These are phyloP conservation scores for Ptychoptera albimana DNA, from an alignment of 2,888 invertebrate genomes.

Conservation along the genomic window DNA sequence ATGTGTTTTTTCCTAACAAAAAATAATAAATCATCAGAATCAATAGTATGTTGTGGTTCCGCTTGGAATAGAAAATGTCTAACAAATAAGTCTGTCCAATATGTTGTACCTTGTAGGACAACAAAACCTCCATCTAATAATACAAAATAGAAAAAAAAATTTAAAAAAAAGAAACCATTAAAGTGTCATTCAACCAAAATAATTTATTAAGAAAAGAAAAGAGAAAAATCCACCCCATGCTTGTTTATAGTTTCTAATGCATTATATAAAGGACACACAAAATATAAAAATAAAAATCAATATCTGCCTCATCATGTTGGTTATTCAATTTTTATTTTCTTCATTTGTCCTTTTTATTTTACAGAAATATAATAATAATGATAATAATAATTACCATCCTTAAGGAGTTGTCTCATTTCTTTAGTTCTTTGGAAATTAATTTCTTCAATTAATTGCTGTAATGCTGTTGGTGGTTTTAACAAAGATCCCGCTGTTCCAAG, in stretches of 20 bases:
- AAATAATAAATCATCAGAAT: slow-evolving; percentile 87
- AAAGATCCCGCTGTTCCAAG: slow-evolving; percentile 16
- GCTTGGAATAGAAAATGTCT: slow-evolving; percentile 85
- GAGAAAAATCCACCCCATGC: not conserved
- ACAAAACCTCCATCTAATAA: slow-evolving; percentile 80
- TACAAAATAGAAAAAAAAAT: too few relatives aligned
- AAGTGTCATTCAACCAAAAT: not conserved
- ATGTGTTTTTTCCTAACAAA: slow-evolving; percentile 88
- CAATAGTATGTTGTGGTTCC: slow-evolving; percentile 57
- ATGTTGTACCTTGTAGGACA: slow-evolving; percentile 79
- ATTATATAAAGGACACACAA: not conserved
- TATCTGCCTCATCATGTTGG: not conserved
- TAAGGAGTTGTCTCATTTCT: slow-evolving; percentile 74
- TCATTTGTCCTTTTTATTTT: too few relatives aligned
- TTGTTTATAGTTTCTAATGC: not conserved
- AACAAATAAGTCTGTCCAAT: slow-evolving; percentile 92
- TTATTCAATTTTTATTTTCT: not conserved
- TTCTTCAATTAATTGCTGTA: slow-evolving; percentile 77
- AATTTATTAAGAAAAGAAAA: not conserved
- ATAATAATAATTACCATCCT: slow-evolving; percentile 49
- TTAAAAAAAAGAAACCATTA: not conserved
- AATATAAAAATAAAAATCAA: not conserved
- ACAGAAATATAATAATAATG: not conserved
- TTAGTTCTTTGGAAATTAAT: slow-evolving; percentile 86
- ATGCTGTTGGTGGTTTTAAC: slow-evolving; percentile 39